These are phyloP conservation scores for Psittacula cyanocephala DNA, from an alignment of 2,113 vertebrate genomes.

Conservation along the genomic window DNA sequence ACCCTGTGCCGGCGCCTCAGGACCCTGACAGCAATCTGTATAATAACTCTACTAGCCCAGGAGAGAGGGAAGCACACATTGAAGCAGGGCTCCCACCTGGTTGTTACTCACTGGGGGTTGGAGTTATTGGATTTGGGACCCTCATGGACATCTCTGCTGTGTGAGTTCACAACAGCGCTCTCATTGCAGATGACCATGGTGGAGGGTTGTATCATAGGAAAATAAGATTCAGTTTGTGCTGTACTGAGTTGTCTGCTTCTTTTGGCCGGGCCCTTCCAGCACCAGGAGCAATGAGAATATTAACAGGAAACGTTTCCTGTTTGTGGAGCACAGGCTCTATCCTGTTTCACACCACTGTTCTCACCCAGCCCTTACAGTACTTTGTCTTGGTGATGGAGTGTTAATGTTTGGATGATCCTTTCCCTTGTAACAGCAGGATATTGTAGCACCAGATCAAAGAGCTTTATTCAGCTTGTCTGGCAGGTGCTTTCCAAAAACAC, in stretches of 20 bases:
- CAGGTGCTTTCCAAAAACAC: neutral
- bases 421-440: neutral
- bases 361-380: neutral
- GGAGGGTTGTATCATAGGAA: neutral
- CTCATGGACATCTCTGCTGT: neutral
- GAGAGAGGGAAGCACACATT: neutral
- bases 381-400: neutral
- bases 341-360: neutral
- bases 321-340: neutral
- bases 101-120: neutral
- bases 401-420: conserved; percentile 6
- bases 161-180: neutral
- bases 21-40: neutral
- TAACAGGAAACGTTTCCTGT: neutral
- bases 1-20: neutral
- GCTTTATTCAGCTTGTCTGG: neutral
- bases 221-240: neutral
- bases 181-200: neutral
- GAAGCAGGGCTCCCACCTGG: neutral
- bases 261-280: neutral
- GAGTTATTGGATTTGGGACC: neutral
- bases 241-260: neutral
- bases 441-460: neutral
- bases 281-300: rapidly evolving
- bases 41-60: neutral